A percentile compares a stretch with the other conserved stretches of the same genome.
phyloP scores from a whole-genome alignment of 2,888 invertebrate species.

The Tipula helvola region DNA sequence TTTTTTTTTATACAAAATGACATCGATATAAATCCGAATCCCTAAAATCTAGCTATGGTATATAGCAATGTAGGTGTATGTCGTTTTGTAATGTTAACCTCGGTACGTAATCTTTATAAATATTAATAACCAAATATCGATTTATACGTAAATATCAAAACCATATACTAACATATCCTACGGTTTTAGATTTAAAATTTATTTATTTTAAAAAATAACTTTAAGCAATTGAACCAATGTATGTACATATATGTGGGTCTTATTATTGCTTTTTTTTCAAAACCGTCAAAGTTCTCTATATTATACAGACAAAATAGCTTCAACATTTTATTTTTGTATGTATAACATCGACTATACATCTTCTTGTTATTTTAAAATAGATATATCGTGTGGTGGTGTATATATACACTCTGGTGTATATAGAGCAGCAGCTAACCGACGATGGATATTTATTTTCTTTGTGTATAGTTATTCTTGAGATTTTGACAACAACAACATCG shows the following conservation, averaged over 20 bases:
- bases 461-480: neutral
- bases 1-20: neutral
- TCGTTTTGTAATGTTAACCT: neutral
- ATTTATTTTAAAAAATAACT: neutral
- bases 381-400: neutral
- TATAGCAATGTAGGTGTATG: neutral
- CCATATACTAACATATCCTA: neutral
- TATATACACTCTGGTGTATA: neutral
- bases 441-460: neutral
- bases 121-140: neutral
- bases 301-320: neutral
- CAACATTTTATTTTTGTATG: neutral
- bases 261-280: neutral
- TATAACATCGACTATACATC: neutral
- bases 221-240: neutral
- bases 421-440: neutral
- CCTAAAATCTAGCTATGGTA: neutral
- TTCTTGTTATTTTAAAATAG: neutral
- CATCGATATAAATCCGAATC: neutral
- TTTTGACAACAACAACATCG: neutral
- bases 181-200: neutral
- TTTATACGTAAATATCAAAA: neutral
- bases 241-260: neutral
- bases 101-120: neutral
- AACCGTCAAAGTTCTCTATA: neutral